phyloP scores from a whole-genome alignment of 2,888 invertebrate species.

The Muschampia plurimacula region DNA sequence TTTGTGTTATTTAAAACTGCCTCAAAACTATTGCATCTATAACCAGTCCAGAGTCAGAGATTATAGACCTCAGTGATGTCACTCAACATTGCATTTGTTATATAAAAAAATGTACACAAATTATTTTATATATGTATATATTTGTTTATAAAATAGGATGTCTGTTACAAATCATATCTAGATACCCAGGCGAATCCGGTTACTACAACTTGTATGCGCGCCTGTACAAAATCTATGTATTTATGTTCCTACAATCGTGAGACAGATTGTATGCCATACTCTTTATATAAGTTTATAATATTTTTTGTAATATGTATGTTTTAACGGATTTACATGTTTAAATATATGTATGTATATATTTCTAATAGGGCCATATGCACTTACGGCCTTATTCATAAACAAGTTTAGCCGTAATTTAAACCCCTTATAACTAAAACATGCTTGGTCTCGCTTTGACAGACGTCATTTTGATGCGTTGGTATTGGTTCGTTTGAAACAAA shows the following conservation, averaged over 20 bases:
- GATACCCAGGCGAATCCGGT: neutral
- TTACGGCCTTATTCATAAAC: neutral
- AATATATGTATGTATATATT: too few species aligned
- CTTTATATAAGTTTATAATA: neutral
- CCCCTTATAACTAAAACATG: too few species aligned
- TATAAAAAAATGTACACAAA: neutral
- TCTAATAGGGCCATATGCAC: too few species aligned
- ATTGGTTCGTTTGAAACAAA: too few species aligned
- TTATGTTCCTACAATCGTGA: neutral
- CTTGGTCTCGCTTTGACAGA: too few species aligned
- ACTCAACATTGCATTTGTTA: neutral
- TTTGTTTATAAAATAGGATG: constrained; percentile 14
- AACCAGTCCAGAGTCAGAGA: too few species aligned
- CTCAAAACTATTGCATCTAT: too few species aligned
- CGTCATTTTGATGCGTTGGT: too few species aligned
- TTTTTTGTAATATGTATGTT: neutral
- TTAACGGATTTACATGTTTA: constrained; percentile 10
- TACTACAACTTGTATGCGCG: neutral
- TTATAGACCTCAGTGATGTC: neutral
- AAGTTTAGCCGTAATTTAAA: too few species aligned
- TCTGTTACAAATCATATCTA: constrained; percentile 1
- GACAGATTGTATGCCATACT: neutral
- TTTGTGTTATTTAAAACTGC: too few species aligned
- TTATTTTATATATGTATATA: neutral
- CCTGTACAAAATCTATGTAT: neutral